Percentiles rank a stretch among this genome's conserved stretches.
Conservation (phyloP, 2,113 vertebrate species). For the Lutjanus erythropterus region DNA sequence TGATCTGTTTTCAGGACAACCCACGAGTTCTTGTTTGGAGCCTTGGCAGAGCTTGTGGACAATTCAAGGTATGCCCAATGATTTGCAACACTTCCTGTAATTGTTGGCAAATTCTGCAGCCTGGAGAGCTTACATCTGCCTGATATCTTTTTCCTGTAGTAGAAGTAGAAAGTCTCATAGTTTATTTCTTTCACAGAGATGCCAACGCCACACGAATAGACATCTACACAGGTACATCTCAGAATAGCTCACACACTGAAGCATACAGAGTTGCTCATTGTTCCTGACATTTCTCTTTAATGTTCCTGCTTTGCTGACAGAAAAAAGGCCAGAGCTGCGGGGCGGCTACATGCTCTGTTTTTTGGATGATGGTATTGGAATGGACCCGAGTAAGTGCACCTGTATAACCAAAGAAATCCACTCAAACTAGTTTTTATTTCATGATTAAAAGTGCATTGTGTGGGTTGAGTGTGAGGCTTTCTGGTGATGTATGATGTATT, state of each 20-base stretch:
- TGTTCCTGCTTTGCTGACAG: constrained; percentile 76
- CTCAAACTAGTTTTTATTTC: neutral
- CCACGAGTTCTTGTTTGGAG: constrained; percentile 98
- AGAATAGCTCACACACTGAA: neutral
- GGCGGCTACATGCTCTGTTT: constrained; percentile 97
- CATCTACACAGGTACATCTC: constrained; percentile 91
- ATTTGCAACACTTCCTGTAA: neutral
- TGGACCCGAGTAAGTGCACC: constrained; percentile 94
- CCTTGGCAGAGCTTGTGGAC: constrained; percentile 97
- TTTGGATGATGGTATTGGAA: constrained; percentile 97
- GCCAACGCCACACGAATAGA: constrained; percentile 97
- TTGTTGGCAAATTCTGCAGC: neutral
- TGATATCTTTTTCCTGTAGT: constrained; percentile 13
- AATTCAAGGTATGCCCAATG: constrained; percentile 92
- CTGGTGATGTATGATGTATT: neutral
- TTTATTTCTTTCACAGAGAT: constrained; percentile 87
- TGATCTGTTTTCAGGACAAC: constrained; percentile 89
- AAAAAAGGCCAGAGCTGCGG: constrained; percentile 89
- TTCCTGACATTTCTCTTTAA: neutral
- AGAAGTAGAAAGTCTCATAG: neutral
- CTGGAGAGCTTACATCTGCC: neutral
- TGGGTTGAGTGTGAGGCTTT: neutral
- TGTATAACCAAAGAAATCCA: constrained; percentile 5
- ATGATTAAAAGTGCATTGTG: neutral
- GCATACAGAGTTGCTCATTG: neutral